phyloP scores from a whole-genome alignment of 2,113 vertebrate genomes.

The Galbula dea region DNA sequence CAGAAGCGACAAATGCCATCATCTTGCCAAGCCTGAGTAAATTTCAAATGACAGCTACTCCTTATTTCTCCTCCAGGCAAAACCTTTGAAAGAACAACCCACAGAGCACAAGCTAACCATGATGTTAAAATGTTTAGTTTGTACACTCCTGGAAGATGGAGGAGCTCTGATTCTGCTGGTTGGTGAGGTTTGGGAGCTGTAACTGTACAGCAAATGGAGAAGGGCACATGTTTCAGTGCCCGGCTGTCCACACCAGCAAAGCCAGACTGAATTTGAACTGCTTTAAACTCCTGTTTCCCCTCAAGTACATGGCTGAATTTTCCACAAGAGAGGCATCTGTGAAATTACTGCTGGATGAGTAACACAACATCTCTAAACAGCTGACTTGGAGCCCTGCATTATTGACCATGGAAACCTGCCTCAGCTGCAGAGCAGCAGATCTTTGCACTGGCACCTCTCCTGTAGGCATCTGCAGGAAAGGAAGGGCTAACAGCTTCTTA shows the following conservation, averaged over 20 bases:
- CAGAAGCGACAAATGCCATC: conserved; percentile 57
- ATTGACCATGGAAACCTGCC: not conserved
- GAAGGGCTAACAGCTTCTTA: not conserved
- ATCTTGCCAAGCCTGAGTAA: conserved; percentile 22
- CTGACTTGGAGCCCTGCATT: not conserved
- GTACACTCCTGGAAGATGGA: not conserved
- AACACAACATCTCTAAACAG: not conserved
- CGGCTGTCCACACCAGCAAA: not conserved
- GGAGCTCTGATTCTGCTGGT: not conserved
- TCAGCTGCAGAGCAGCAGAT: not conserved
- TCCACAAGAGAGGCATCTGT: not conserved
- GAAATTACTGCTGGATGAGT: conserved; percentile 23
- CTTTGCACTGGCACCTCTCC: not conserved
- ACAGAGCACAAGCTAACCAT: not conserved
- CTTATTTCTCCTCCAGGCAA: not conserved
- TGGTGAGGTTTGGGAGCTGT: not conserved
- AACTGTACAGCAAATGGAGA: not conserved
- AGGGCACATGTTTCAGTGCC: not conserved
- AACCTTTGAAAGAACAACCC: conserved; percentile 27
- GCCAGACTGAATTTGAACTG: not conserved
- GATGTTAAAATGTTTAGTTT: not conserved
- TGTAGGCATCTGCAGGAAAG: not conserved
- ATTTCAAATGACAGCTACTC: conserved; percentile 48
- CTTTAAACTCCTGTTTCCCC: not conserved
- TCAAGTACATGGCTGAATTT: not conserved